Evolutionary conservation across 1,140 invertebrate genomes (phyloP), one percentile per base, ranked within the genome.

Genomic region (Leptinotarsa defecta): DNA sequence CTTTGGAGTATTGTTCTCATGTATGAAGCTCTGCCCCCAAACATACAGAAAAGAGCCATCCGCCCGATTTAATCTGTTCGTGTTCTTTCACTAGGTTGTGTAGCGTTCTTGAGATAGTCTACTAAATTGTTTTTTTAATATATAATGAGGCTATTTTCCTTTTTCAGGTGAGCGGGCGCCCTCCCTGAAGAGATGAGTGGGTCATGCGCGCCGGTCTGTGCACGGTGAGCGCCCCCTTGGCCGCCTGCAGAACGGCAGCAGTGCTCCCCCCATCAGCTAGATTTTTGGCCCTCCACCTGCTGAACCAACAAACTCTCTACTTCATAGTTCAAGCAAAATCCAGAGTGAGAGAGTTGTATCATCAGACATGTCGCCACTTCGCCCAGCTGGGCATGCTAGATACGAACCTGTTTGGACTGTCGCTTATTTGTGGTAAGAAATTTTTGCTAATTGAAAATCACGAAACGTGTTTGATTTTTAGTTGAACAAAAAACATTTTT

Each of bases 351-450:
- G 93, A 96, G 86, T 90, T 96, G 68, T 94, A 94, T 83, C 89
- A 91, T 79, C 92, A 95, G 86, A 92, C 94, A 89, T 93, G 92
- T 86, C 87, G 90, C 76, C 91, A 94, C 86, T 91, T 95, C 80
- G 88, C 89, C 81, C 90, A 91, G 79, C 91, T 92, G 88, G 92
- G 92, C 81, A 92, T 96, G 90, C 88, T 91, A 85, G 93, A 95
- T 84, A 91, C 91, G 83, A 93, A 95, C 84, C 90, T 95, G 52
- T 96, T 95, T 87, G 94, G 94, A 80, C 87, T 96, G 80, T 93
- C 94, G 80, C 90, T 93, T 83, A 89, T 92, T 82, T 92, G 92
- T 89, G 94, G 93, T 94, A 85, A 90, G 89, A 87, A 3, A 43
- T 43, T 8, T 43, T 43, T 43, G 34, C 34, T 43, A 11, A 43